Evolutionary conservation across 2,797 vertebrate genomes (phyloP), one percentile per base, ranked within the genome.

Genomic region (Gouania willdenowi): DNA sequence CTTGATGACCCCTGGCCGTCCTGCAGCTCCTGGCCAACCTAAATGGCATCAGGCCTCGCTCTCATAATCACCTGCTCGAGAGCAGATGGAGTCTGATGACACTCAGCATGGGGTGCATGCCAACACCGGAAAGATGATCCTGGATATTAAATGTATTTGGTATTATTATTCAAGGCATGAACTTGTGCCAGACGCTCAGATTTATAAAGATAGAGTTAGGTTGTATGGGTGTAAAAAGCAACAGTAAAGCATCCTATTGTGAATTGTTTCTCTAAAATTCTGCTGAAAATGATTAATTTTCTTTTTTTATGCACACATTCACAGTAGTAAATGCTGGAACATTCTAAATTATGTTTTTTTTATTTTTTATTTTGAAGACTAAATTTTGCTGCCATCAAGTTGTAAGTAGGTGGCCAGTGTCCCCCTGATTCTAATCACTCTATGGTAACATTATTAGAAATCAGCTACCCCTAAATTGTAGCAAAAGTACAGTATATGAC

Each of bases 21-120:
- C 14, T n/a, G 37, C 43, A 45, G 32, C 23, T 31, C 30, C 19
- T 2, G 11, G 40, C 58, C 35, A 53, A 27, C 28, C 55, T 36
- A 25, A 48, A 47, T 24, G 43, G 29, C 40, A 35, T 19, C 56
- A 41, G 20, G 8, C 34, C 33, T 46, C 41, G 12, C 28, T 37
- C 61, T 24, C 64, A 57, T 67, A 66, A 79, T 66, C 71, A 66
- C 60, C 71, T 72, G 69, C 71, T 75, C 41, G 25, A 18, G 13
- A 62, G 38, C 30, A 41, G 67, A 61, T 67, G 60, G 70, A 67
- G 70, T 57, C 55, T 57, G 71, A 72, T 51, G 60, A 73, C 68
- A 65, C 62, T 0, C 25, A 42, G 56, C 28, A 2, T n/a, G 27
- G 31, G 47, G 43, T 58, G 44, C 32, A 58, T 47, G 75, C 77